Conservation (phyloP, 2,113 vertebrate species). For the Rhodinocichla rosea region DNA sequence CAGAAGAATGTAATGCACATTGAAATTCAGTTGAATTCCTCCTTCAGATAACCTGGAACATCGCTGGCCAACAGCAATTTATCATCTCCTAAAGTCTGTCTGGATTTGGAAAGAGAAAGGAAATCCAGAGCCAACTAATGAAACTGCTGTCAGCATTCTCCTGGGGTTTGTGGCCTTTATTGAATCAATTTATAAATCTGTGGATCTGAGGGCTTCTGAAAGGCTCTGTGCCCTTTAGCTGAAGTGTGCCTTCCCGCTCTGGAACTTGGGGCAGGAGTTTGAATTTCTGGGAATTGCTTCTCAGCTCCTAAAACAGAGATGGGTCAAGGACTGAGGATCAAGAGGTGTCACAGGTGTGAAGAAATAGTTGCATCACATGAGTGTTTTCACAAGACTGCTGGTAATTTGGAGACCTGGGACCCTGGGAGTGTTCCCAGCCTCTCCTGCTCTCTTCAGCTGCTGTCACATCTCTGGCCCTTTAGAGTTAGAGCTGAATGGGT, state of each 20-base stretch:
- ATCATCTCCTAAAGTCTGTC: background rate
- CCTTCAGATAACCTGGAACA: slow-evolving; percentile 19
- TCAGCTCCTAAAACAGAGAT: background rate
- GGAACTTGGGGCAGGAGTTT: background rate
- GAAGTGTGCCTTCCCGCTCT: background rate
- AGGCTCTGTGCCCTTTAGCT: background rate
- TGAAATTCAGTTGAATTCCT: background rate
- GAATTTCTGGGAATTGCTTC: background rate
- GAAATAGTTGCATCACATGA: background rate
- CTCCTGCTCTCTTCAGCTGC: background rate
- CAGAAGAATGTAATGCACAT: background rate
- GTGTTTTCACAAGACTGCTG: background rate
- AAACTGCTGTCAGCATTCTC: slow-evolving; percentile 35
- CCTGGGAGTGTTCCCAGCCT: background rate
- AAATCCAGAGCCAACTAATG: slow-evolving; percentile 26
- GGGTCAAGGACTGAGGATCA: background rate
- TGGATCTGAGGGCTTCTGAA: background rate
- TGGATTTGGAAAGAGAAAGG: slow-evolving; percentile 16
- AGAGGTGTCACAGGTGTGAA: background rate
- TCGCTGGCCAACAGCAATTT: background rate
- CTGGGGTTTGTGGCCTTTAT: background rate
- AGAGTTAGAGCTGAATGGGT: background rate
- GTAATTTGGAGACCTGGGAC: background rate
- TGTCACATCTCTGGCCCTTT: background rate
- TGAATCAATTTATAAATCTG: background rate